Conservation (phyloP, 2,113 vertebrate genomes). For the Saimiri boliviensis region DNA sequence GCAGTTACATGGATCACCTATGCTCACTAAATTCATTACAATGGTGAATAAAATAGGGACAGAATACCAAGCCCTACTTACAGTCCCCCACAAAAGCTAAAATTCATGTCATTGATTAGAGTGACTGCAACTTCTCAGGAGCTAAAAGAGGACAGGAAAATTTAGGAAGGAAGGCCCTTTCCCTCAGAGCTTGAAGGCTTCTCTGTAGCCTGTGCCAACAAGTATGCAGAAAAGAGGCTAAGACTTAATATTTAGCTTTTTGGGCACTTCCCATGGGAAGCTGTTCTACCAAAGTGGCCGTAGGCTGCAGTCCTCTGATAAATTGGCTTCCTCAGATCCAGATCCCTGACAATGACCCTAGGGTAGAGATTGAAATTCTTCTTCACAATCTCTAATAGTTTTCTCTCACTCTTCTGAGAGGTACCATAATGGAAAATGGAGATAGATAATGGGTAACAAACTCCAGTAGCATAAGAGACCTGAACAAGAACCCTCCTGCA, state of each 20-base stretch:
- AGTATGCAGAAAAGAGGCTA: conserved; percentile 93
- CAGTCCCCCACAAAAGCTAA: conserved; percentile 83
- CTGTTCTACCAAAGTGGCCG: conserved; percentile 98
- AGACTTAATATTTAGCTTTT: conserved; percentile 96
- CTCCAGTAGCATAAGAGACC: too few relatives aligned
- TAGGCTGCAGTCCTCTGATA: conserved; percentile 99
- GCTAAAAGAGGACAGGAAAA: conserved; percentile 78
- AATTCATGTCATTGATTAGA: conserved; percentile 81
- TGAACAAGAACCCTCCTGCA: too few relatives aligned
- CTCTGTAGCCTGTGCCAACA: conserved; percentile 97
- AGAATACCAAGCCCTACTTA: conserved; percentile 77
- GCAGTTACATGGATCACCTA: conserved; percentile 79
- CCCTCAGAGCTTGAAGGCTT: conserved; percentile 93
- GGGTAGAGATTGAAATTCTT: too few relatives aligned
- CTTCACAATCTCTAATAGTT: too few relatives aligned
- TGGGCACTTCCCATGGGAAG: conserved; percentile 98
- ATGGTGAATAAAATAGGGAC: conserved; percentile 78
- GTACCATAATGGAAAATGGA: too few relatives aligned
- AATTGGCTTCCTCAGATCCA: conserved; percentile 99
- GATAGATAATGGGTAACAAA: too few relatives aligned
- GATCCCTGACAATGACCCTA: conserved; percentile 87
- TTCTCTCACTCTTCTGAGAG: too few relatives aligned
- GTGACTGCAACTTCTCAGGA: conserved; percentile 77
- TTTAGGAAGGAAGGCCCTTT: conserved; percentile 85
- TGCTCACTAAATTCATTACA: conserved; percentile 80